Percentiles rank a stretch among this genome's conserved stretches.
phyloP scores from a whole-genome alignment of 2,113 vertebrate species.

The Zosterops hypoxanthus region DNA sequence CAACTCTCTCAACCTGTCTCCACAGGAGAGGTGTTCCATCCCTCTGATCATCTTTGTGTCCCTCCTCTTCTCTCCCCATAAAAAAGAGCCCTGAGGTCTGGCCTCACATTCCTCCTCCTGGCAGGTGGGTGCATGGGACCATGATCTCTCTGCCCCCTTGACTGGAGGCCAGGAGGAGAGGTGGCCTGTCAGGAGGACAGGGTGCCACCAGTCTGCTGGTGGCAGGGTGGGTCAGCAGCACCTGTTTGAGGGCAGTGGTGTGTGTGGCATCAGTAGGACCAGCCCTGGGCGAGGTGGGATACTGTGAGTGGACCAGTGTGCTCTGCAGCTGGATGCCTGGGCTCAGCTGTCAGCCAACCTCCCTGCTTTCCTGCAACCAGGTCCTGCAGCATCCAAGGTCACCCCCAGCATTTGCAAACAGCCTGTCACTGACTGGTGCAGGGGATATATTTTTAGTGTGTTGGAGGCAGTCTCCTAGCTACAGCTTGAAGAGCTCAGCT shows the following conservation, averaged over 20 bases:
- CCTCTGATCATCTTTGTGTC: background rate
- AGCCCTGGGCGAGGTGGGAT: fast-evolving
- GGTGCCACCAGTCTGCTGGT: fast-evolving
- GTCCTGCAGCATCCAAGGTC: background rate
- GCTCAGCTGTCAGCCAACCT: background rate
- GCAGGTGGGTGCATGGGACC: background rate
- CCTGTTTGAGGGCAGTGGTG: background rate
- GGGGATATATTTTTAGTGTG: constrained; percentile 3
- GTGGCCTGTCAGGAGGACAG: background rate
- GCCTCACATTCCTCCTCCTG: fast-evolving
- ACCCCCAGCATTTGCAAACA: background rate
- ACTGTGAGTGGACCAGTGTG: fast-evolving
- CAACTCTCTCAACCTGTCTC: background rate
- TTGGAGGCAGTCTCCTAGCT: constrained; percentile 56
- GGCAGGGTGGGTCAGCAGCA: background rate
- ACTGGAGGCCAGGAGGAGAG: background rate
- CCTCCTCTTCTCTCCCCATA: background rate
- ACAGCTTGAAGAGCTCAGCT: constrained; percentile 20
- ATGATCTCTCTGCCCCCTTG: fast-evolving
- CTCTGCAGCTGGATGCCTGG: fast-evolving
- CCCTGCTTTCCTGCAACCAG: background rate
- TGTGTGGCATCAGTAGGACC: fast-evolving
- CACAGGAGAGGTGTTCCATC: background rate
- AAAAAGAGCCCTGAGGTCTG: background rate
- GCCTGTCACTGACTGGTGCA: background rate